A percentile compares a stretch with the other conserved stretches of the same genome.
Conservation (phyloP, 2,113 vertebrate genomes). For the Oreochromis aureus region DNA sequence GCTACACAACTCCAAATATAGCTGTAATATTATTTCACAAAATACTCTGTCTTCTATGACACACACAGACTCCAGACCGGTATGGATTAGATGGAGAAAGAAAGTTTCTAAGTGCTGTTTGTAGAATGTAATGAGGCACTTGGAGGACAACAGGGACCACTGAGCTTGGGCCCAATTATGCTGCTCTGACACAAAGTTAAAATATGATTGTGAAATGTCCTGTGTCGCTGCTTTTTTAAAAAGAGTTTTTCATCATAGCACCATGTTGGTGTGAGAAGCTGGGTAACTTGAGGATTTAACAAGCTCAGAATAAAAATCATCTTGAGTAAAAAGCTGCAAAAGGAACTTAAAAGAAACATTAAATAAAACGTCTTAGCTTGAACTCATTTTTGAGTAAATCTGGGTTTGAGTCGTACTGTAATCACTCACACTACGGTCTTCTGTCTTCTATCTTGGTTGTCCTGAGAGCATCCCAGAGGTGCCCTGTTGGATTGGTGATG, state of each 20-base stretch:
- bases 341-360: not conserved
- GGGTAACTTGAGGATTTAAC: not conserved
- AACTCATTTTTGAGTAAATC: not conserved
- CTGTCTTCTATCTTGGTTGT: not conserved
- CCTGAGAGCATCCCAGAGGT: not conserved
- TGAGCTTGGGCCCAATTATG: conserved; percentile 40
- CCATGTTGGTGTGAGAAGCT: not conserved
- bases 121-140: conserved; percentile 47
- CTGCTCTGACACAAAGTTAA: conserved; percentile 12
- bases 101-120: conserved; percentile 23
- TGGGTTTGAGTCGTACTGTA: not conserved
- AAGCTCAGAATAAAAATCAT: not conserved
- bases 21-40: not conserved
- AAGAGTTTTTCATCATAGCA: not conserved
- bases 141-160: conserved; percentile 1
- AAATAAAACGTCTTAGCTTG: not conserved
- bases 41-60: not conserved
- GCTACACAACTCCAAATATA: not conserved
- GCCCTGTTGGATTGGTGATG: not conserved
- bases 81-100: conserved; percentile 13
- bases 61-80: not conserved
- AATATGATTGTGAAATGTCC: not conserved
- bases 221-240: not conserved
- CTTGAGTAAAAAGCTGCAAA: not conserved
- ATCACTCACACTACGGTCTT: not conserved